Evolutionary conservation across 1,140 invertebrate genomes (phyloP).

Genomic region (Carposina sasakii): DNA sequence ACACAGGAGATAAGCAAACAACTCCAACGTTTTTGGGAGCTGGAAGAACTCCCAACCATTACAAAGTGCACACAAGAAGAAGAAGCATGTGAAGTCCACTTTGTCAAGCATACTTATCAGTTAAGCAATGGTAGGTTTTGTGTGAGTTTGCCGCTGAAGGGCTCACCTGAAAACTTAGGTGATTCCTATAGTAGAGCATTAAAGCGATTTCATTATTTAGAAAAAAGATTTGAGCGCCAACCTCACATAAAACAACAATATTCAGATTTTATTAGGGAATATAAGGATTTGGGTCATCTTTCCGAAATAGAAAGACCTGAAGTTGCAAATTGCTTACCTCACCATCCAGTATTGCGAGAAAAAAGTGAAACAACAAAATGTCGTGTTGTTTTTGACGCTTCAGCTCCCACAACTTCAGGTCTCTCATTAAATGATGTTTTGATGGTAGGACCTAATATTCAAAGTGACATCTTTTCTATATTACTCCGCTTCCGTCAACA

Average conservation of each 20-base stretch:
- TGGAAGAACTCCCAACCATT: background rate
- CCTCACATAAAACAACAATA: background rate
- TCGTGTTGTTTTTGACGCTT: constrained; percentile 3
- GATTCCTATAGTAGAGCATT: background rate
- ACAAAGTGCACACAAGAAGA: constrained; percentile 10
- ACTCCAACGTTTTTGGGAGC: constrained; percentile 4
- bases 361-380: background rate
- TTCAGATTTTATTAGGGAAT: constrained; percentile 2
- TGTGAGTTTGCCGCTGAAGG: constrained; percentile 3
- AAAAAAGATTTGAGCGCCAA: background rate
- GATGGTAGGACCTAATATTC: constrained; percentile 37
- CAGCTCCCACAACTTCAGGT: constrained; percentile 17
- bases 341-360: constrained; percentile 8
- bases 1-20: background rate
- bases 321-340: background rate
- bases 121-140: background rate
- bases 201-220: background rate
- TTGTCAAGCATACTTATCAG: constrained; percentile 9
- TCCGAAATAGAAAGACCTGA: background rate
- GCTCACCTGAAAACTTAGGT: background rate
- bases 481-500: constrained; percentile 41
- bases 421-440: constrained; percentile 40
- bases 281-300: constrained; percentile 4
- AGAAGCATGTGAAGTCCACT: constrained; percentile 23
- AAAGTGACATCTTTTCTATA: constrained; percentile 38